phyloP scores from a whole-genome alignment of 2,113 vertebrate genomes.

The Misgurnus anguillicaudatus region DNA sequence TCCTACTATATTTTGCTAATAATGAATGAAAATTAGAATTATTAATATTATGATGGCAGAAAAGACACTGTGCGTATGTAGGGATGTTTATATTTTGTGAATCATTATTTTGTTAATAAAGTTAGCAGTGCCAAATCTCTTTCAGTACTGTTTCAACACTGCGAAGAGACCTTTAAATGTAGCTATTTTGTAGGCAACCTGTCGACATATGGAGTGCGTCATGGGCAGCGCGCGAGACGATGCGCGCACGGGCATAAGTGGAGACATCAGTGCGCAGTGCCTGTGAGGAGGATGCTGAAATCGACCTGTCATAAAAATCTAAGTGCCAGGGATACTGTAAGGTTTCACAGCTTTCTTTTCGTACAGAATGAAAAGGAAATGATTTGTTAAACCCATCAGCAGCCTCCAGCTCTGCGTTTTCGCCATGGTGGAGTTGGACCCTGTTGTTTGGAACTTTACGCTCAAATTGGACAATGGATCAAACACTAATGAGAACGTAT shows the following conservation, averaged over 20 bases:
- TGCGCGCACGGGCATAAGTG: neutral
- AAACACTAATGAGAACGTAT: conserved; percentile 32
- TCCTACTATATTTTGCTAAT: too few relatives aligned
- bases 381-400: neutral
- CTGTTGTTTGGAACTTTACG: conserved; percentile 53
- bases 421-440: conserved; percentile 40
- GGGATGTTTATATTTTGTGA: too few relatives aligned
- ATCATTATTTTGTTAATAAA: too few relatives aligned
- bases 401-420: neutral
- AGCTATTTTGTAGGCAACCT: neutral
- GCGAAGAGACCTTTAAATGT: neutral
- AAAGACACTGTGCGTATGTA: too few relatives aligned
- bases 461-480: conserved; percentile 54
- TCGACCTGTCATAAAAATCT: too few relatives aligned
- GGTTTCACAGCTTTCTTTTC: neutral
- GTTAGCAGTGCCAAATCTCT: too few relatives aligned
- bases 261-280: conserved; percentile 1
- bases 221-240: neutral
- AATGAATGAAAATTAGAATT: too few relatives aligned
- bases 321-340: neutral
- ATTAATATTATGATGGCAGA: too few relatives aligned
- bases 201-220: neutral
- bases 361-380: neutral
- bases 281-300: conserved; percentile 15
- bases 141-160: neutral